A percentile compares a stretch with the other conserved stretches of the same genome.
Evolutionary conservation across 2,797 vertebrate species (phyloP).

Genomic region (Argya squamiceps): DNA sequence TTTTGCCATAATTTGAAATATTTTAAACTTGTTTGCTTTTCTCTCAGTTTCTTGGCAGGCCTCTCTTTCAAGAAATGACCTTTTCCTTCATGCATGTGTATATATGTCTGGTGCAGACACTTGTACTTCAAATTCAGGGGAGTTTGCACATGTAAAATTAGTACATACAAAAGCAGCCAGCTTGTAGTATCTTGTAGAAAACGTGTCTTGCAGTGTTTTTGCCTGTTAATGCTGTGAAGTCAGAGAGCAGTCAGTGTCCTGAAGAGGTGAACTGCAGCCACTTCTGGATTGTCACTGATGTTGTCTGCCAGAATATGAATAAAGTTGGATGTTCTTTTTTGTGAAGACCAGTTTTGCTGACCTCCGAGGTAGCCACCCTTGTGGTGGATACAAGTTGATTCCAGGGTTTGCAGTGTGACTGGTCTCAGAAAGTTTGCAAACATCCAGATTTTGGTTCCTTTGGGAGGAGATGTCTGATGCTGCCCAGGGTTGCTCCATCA

Average conservation of each 20-base stretch:
- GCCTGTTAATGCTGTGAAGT: background rate
- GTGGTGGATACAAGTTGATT: background rate
- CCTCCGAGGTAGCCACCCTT: background rate
- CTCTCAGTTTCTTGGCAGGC: background rate
- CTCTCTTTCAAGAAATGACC: background rate
- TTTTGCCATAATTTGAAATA: background rate
- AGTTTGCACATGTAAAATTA: background rate
- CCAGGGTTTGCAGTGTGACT: background rate
- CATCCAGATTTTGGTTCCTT: background rate
- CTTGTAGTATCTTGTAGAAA: background rate
- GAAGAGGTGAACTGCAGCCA: background rate
- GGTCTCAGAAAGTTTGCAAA: background rate
- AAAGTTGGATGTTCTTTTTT: background rate
- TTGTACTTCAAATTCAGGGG: background rate
- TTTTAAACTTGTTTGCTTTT: background rate
- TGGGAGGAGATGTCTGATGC: background rate
- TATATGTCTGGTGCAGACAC: background rate
- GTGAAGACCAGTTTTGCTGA: background rate
- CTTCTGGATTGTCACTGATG: background rate
- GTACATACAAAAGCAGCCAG: background rate
- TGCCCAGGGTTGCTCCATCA: background rate
- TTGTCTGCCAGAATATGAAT: background rate
- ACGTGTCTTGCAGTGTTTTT: background rate
- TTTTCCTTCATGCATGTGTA: background rate
- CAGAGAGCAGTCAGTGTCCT: background rate